These are phyloP conservation scores for Taurulus bubalis DNA, from an alignment of 2,113 vertebrate genomes.

Conservation along the genomic window DNA sequence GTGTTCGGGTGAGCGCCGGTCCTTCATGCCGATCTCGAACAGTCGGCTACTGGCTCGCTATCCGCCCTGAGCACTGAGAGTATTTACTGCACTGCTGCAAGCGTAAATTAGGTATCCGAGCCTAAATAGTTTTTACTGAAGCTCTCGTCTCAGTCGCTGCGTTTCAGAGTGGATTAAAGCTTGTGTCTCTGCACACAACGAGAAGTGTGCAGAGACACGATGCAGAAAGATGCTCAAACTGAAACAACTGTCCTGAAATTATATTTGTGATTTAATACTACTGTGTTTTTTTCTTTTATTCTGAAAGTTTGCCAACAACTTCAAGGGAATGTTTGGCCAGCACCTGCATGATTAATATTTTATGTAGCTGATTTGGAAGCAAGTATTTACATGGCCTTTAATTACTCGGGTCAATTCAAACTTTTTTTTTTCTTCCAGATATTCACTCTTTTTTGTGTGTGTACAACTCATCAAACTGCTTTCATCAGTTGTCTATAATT, in stretches of 20 bases:
- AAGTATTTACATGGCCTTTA: slow-evolving; percentile 74
- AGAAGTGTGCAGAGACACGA: slow-evolving; percentile 21
- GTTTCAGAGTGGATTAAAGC: slow-evolving; percentile 61
- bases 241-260: slow-evolving; percentile 47
- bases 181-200: slow-evolving; percentile 34
- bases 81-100: slow-evolving; percentile 56
- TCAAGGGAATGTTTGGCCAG: slow-evolving; percentile 56
- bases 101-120: slow-evolving; percentile 51
- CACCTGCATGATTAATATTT: slow-evolving; percentile 81
- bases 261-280: slow-evolving; percentile 47
- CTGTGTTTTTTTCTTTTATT: slow-evolving; percentile 13
- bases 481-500: slow-evolving; percentile 83
- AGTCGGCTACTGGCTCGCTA: slow-evolving; percentile 14
- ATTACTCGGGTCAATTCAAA: slow-evolving; percentile 77
- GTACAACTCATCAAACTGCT: slow-evolving; percentile 78
- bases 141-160: slow-evolving; percentile 46
- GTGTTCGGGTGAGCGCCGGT: neutral
- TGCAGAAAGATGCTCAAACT: slow-evolving; percentile 33
- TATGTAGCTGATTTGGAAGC: slow-evolving; percentile 68
- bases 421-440: slow-evolving; percentile 68
- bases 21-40: slow-evolving; percentile 33
- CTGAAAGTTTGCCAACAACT: slow-evolving; percentile 68
- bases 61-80: slow-evolving; percentile 36
- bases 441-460: slow-evolving; percentile 55
- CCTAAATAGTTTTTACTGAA: slow-evolving; percentile 49